phyloP scores from a whole-genome alignment of 2,113 vertebrate genomes.

The Regulus satrapa region DNA sequence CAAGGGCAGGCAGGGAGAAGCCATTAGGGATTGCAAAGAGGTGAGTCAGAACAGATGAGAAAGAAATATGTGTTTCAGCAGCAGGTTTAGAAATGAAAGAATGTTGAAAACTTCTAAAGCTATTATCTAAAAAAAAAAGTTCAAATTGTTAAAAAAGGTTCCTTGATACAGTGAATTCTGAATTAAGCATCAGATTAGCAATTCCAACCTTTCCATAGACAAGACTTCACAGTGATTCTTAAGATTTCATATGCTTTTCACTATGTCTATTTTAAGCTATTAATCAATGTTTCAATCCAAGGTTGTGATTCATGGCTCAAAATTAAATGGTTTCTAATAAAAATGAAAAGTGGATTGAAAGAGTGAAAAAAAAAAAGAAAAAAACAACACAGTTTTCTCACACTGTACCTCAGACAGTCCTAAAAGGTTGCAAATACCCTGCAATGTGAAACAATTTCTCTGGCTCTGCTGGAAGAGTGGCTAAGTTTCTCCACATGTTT shows the following conservation, averaged over 20 bases:
- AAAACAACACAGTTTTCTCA: neutral
- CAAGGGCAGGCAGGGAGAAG: slow-evolving; percentile 19
- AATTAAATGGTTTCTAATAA: neutral
- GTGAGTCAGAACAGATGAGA: slow-evolving; percentile 19
- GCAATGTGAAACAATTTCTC: neutral
- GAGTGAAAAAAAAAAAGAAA: neutral
- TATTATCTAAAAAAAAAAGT: neutral
- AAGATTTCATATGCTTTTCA: neutral
- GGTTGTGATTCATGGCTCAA: neutral
- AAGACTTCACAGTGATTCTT: neutral
- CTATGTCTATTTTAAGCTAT: neutral
- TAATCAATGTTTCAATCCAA: neutral
- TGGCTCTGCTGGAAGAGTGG: neutral
- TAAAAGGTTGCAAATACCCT: neutral
- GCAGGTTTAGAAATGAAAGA: neutral
- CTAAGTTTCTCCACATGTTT: neutral
- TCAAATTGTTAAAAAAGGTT: neutral
- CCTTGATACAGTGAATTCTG: neutral
- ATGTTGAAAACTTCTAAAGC: neutral
- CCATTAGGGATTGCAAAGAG: slow-evolving; percentile 30
- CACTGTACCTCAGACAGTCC: neutral
- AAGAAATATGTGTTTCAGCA: slow-evolving; percentile 11
- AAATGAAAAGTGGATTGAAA: neutral
- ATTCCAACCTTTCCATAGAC: neutral
- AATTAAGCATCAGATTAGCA: neutral